These are phyloP conservation scores for Nicator chloris DNA, from an alignment of 2,113 vertebrate species.

Conservation along the genomic window DNA sequence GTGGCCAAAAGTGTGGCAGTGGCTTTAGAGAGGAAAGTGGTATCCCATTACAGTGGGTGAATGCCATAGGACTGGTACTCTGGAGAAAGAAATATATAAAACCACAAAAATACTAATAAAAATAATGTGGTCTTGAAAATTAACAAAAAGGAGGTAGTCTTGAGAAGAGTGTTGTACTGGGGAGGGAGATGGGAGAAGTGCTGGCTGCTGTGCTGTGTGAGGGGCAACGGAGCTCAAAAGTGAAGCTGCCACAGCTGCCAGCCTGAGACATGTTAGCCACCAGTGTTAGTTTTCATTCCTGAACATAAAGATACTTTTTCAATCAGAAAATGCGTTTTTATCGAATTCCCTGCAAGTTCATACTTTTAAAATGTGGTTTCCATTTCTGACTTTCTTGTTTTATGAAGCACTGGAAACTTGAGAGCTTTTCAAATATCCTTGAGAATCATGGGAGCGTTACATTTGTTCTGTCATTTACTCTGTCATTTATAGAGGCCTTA, in stretches of 20 bases:
- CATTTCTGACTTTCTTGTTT: constrained; percentile 54
- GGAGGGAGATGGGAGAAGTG: not conserved
- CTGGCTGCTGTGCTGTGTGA: not conserved
- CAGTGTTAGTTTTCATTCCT: constrained; percentile 69
- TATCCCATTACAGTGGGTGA: no score
- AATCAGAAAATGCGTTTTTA: constrained; percentile 46
- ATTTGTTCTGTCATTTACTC: not conserved
- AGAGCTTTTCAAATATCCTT: constrained; percentile 29
- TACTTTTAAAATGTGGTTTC: constrained; percentile 57
- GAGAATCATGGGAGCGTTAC: not conserved
- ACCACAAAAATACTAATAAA: not conserved
- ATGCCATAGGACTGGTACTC: not conserved
- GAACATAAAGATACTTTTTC: constrained; percentile 55
- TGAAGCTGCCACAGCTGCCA: not conserved
- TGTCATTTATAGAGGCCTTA: not conserved
- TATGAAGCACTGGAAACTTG: constrained; percentile 37
- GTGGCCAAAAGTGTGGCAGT: not conserved
- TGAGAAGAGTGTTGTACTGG: not conserved
- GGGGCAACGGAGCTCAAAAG: not conserved
- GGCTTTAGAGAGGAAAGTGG: not conserved
- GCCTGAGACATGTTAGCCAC: constrained; percentile 18
- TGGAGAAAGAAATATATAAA: not conserved
- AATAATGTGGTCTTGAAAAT: not conserved
- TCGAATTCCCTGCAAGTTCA: constrained; percentile 50
- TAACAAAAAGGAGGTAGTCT: not conserved